Evolutionary conservation across 2,113 vertebrate species (phyloP), one percentile per base, ranked within the genome.

Genomic region (Oceanites oceanicus): DNA sequence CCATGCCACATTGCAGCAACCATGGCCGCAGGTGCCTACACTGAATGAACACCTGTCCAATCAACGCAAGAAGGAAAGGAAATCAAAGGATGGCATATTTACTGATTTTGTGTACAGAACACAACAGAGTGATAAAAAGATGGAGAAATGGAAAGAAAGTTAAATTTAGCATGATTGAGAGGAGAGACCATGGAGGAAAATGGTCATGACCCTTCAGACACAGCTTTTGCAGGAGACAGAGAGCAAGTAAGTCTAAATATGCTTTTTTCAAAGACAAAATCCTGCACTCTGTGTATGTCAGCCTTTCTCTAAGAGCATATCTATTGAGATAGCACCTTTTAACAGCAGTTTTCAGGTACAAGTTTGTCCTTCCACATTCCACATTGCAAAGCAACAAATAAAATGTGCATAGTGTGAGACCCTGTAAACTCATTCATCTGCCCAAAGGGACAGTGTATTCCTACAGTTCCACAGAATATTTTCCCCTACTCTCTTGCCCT

Each of bases 251-350:
- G 11, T 73, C 32, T 87, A 76, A 86, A 70, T 21, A 52, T 1
- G 2, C 7, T 49, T 14, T 68, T 88, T 55, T 59, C 17, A 59
- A 50, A 86, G n/a, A 11, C 22, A 81, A 76, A 70, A 19, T 11
- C 8, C 1, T 2, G 1, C 8, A 49, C 23, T 44, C 59, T 52
- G 12, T 85, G 32, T 62, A 22, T 76, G 27, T 63, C n/a, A 93
- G 30, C 30, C 65, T 0, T 61, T 75, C 3, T 4, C 38, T 76
- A 70, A 38, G 29, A 44, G 11, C 1, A 0, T 29, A 15, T 40
- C 30, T 34, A 42, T 29, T 49, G 58, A 68, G 6, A 15, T 15
- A 59, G 26, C 52, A 80, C 9, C 26, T 93, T 82, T 61, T 66
- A 34, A 62, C 16, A 81, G 36, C 9, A 58, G 4, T 83, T 79